Evolutionary conservation across 1,140 invertebrate species (phyloP).

Genomic region (Atta colombica): DNA sequence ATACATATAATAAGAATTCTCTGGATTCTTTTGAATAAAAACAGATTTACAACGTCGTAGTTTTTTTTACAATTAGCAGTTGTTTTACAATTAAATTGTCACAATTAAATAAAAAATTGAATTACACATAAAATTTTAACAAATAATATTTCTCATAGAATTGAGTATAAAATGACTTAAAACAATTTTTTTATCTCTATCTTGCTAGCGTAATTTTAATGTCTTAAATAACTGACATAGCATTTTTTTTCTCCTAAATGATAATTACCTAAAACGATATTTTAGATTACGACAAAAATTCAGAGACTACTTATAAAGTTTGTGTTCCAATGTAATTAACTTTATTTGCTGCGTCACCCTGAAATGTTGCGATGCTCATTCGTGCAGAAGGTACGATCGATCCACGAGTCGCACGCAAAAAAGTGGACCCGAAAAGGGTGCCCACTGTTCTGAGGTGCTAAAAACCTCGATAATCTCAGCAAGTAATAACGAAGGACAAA

Average conservation of each 20-base stretch:
- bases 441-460: conserved; percentile 63
- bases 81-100: neutral
- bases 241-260: neutral
- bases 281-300: conserved; percentile 41
- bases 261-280: conserved; percentile 45
- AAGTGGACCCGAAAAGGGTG: conserved; percentile 1
- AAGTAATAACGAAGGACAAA: conserved; percentile 73
- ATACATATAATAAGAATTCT: neutral
- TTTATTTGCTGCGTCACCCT: conserved; percentile 53
- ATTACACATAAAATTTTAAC: neutral
- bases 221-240: neutral
- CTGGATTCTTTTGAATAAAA: neutral
- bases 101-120: neutral
- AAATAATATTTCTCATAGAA: neutral
- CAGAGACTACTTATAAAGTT: conserved; percentile 45
- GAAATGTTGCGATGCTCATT: conserved; percentile 20
- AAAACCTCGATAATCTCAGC: conserved; percentile 72
- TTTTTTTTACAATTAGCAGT: neutral
- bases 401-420: conserved; percentile 40
- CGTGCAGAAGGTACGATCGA: conserved; percentile 44
- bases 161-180: neutral
- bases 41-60: neutral
- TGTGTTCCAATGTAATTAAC: conserved; percentile 56
- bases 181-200: neutral
- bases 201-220: neutral